Evolutionary conservation across 2,113 vertebrate genomes (phyloP).

Genomic region (Nothoprocta perdicaria): DNA sequence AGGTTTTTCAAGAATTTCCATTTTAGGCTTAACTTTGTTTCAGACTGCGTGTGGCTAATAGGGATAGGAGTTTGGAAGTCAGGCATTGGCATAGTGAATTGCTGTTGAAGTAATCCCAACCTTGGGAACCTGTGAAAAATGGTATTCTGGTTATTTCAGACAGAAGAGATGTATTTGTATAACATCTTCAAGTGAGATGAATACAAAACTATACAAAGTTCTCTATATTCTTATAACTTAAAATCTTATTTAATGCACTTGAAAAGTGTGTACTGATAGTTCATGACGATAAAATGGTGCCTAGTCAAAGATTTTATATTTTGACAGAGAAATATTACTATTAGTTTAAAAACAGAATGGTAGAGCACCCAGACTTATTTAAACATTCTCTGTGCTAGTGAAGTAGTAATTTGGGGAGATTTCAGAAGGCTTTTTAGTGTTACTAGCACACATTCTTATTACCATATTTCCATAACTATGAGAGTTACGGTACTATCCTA

Average conservation of each 20-base stretch:
- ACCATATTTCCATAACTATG: neutral
- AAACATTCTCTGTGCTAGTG: neutral
- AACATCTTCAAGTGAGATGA: neutral
- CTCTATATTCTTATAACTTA: neutral
- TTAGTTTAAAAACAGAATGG: neutral
- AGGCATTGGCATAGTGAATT: neutral
- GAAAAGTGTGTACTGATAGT: neutral
- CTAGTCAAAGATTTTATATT: neutral
- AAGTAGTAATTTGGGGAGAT: slow-evolving; percentile 8
- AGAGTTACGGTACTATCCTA: neutral
- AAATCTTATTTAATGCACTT: neutral
- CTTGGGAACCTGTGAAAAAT: neutral
- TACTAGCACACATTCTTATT: neutral
- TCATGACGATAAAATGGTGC: neutral
- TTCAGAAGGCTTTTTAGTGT: neutral
- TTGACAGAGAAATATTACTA: neutral
- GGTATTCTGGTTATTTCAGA: neutral
- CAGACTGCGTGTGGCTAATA: neutral
- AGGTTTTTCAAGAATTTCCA: neutral
- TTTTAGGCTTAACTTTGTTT: neutral
- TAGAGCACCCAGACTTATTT: neutral
- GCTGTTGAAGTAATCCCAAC: neutral
- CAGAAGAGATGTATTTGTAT: neutral
- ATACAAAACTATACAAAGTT: neutral
- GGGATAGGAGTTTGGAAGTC: neutral